Evolutionary conservation across 2,797 vertebrate species (phyloP).

Genomic region (Danio aesculapii): DNA sequence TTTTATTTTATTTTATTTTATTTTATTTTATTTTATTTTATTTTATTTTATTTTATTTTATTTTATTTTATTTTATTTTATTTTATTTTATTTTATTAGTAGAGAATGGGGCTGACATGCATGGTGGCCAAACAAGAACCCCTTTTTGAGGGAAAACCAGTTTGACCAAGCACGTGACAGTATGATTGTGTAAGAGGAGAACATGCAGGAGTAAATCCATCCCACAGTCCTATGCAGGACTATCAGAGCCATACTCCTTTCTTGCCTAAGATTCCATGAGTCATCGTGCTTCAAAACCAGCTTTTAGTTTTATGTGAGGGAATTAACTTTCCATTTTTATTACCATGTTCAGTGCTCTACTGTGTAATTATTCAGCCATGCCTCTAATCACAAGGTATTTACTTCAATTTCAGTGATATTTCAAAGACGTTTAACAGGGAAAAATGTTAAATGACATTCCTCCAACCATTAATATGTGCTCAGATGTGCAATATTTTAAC

Average conservation of each 20-base stretch:
- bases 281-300: slow-evolving; percentile 24
- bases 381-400: not conserved
- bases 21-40: too few species aligned
- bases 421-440: not conserved
- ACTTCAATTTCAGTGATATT: slow-evolving; percentile 5
- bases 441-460: not conserved
- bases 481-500: not conserved
- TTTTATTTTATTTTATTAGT: too few species aligned
- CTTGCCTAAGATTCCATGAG: slow-evolving; percentile 6
- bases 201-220: not conserved
- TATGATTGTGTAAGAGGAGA: not conserved
- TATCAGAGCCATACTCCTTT: not conserved
- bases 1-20: too few species aligned
- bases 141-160: not conserved
- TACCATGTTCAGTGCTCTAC: not conserved
- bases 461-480: not conserved
- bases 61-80: too few species aligned
- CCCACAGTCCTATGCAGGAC: slow-evolving; percentile 12
- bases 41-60: too few species aligned
- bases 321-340: slow-evolving; percentile 11
- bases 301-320: not conserved
- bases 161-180: slow-evolving; percentile 2
- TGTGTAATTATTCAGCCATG: slow-evolving; percentile 8
- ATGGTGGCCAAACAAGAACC: too few species aligned
- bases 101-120: too few species aligned